Conservation (phyloP, 2,113 vertebrate species). For the Acanthisitta chloris region DNA sequence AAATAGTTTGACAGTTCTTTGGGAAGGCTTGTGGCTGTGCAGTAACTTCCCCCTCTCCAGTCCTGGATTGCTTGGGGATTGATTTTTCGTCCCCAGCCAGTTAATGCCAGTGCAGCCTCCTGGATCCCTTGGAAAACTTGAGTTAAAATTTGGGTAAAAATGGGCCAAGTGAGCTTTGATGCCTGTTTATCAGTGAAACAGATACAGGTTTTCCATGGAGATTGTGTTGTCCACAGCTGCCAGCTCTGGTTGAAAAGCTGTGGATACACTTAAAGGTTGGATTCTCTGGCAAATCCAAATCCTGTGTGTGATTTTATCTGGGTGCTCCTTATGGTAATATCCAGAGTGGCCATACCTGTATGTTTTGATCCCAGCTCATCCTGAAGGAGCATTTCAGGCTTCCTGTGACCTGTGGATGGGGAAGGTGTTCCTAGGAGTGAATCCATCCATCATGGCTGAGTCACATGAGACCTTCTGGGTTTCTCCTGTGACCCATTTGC, state of each 20-base stretch:
- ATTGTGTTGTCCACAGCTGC: rapidly evolving
- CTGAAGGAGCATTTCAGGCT: not conserved
- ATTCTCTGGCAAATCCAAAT: not conserved
- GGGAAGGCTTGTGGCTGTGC: not conserved
- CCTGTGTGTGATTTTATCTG: not conserved
- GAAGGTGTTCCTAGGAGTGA: not conserved
- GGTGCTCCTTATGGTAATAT: not conserved
- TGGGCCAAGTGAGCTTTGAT: not conserved
- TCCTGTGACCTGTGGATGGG: rapidly evolving
- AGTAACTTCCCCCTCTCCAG: not conserved
- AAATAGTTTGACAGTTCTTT: conserved; percentile 45
- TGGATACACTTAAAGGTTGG: rapidly evolving
- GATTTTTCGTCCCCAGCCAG: not conserved
- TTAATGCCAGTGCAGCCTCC: not conserved
- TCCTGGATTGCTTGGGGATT: not conserved
- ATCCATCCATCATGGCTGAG: rapidly evolving
- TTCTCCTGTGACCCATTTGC: rapidly evolving
- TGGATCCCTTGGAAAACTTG: rapidly evolving
- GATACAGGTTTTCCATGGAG: not conserved
- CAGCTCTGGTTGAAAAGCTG: not conserved
- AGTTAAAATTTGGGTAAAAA: not conserved
- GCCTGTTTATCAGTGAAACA: rapidly evolving
- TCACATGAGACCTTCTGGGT: not conserved
- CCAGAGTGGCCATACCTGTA: rapidly evolving
- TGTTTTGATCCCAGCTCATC: not conserved